phyloP scores from a whole-genome alignment of 2,888 invertebrate species.

The Crossocerus cetratus region DNA sequence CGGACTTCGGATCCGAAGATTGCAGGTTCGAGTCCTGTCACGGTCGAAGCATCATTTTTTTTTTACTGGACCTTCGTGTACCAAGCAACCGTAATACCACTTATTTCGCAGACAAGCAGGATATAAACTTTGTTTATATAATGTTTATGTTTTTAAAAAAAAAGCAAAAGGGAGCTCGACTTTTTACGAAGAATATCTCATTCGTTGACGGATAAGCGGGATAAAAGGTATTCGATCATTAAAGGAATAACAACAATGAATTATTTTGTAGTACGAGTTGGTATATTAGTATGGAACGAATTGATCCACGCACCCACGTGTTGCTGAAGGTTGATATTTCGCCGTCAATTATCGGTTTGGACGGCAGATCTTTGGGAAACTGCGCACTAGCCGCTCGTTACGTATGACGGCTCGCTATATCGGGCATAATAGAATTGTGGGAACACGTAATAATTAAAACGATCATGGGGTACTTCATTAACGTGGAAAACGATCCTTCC shows the following conservation, averaged over 20 bases:
- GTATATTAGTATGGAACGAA: too few species aligned
- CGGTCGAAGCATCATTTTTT: slow-evolving; percentile 72
- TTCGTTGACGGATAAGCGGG: too few species aligned
- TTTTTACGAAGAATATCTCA: too few species aligned
- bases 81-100: too few species aligned
- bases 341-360: slow-evolving; percentile 20
- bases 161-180: too few species aligned
- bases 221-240: too few species aligned
- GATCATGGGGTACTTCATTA: slow-evolving; percentile 28
- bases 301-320: not conserved
- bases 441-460: slow-evolving; percentile 57
- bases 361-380: slow-evolving; percentile 27
- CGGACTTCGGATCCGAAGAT: slow-evolving; percentile 81
- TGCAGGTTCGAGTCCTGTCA: slow-evolving; percentile 80
- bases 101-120: too few species aligned
- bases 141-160: too few species aligned
- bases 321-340: slow-evolving; percentile 26
- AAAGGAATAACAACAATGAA: too few species aligned
- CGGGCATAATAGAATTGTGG: slow-evolving; percentile 63
- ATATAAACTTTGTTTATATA: too few species aligned
- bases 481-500: slow-evolving; percentile 4
- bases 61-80: not conserved
- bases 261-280: too few species aligned
- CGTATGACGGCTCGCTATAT: slow-evolving; percentile 37
- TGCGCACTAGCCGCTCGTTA: slow-evolving; percentile 44